A percentile compares a stretch with the other conserved stretches of the same genome.
These are phyloP conservation scores for Leptopilina clavipes DNA, from an alignment of 1,140 invertebrate genomes.

Conservation along the genomic window DNA sequence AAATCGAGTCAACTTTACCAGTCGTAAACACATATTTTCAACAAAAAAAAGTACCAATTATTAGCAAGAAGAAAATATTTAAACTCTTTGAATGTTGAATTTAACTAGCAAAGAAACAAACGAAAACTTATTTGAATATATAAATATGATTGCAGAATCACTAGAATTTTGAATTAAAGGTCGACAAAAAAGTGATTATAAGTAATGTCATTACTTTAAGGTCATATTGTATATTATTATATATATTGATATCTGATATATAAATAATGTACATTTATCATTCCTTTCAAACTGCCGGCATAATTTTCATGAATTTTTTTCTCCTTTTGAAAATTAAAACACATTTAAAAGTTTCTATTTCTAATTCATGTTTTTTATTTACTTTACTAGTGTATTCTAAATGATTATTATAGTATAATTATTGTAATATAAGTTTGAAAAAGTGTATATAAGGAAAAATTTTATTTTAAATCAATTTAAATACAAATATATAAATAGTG, in stretches of 20 bases:
- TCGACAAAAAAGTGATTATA: background rate
- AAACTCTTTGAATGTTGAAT: background rate
- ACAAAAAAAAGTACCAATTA: background rate
- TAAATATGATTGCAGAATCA: background rate
- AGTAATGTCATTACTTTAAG: background rate
- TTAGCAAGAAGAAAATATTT: background rate
- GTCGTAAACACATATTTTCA: constrained; percentile 62
- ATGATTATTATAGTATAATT: background rate
- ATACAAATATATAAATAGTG: too few species aligned
- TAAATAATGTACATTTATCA: background rate
- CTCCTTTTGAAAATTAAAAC: background rate
- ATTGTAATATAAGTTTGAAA: too few species aligned
- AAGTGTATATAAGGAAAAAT: too few species aligned
- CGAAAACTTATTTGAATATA: background rate
- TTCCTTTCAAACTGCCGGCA: constrained; percentile 27
- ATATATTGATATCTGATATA: too few species aligned
- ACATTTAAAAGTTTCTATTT: background rate
- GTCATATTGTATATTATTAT: background rate
- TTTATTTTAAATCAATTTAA: too few species aligned
- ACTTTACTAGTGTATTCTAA: background rate
- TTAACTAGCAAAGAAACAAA: background rate
- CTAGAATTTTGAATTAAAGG: background rate
- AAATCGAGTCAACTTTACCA: constrained; percentile 78
- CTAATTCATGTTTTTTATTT: background rate
- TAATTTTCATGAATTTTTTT: background rate